Evolutionary conservation across 2,888 invertebrate species (phyloP).

Genomic region (Diplazon laetatorius): DNA sequence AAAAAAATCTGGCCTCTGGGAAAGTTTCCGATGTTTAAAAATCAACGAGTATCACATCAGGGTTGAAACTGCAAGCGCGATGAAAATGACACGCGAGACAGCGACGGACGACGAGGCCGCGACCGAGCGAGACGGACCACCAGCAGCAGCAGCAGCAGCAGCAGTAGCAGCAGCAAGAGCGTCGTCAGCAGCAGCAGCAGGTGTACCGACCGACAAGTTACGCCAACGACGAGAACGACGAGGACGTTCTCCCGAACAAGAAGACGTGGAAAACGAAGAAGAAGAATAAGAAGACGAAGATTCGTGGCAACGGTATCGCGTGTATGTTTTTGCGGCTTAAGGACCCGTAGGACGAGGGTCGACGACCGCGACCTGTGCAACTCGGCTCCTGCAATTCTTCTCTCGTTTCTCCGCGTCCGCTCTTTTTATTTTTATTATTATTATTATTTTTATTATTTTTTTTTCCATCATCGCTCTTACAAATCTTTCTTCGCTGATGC

Average conservation of each 20-base stretch:
- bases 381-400: constrained; percentile 36
- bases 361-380: constrained; percentile 70
- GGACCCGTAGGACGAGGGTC: constrained; percentile 76
- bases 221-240: constrained; percentile 49
- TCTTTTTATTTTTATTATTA: no score
- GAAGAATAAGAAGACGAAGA: constrained; percentile 65
- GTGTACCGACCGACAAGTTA: constrained; percentile 62
- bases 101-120: background rate
- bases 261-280: constrained; percentile 16
- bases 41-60: constrained; percentile 23
- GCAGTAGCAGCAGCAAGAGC: no score
- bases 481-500: background rate
- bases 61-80: constrained; percentile 9
- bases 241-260: constrained; percentile 23
- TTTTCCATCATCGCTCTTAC: background rate
- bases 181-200: constrained; percentile 43
- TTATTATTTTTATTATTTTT: no score
- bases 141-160: no score
- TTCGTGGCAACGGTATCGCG: constrained; percentile 80
- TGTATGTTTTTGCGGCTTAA: constrained; percentile 80
- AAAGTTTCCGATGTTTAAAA: constrained; percentile 8
- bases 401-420: constrained; percentile 18
- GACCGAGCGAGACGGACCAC: background rate
- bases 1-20: no score
- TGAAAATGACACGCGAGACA: background rate